Evolutionary conservation across 2,888 invertebrate species (phyloP).

Genomic region (Flabesymbios commensalis): DNA sequence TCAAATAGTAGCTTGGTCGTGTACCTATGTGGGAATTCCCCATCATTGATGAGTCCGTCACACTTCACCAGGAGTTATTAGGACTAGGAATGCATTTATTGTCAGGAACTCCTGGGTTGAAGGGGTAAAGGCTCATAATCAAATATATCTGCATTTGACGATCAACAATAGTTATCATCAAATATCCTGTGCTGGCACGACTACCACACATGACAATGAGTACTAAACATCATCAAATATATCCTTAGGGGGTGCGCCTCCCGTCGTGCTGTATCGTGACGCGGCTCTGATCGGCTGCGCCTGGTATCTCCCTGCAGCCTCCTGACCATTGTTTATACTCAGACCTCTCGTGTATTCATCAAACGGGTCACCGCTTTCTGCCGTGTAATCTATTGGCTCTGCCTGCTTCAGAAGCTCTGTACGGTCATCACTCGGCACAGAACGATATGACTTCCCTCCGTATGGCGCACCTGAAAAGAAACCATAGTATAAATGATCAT

Average conservation of each 20-base stretch:
- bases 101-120: too few relatives aligned
- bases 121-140: too few relatives aligned
- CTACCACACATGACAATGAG: too few relatives aligned
- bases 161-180: too few relatives aligned
- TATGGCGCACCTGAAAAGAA: not conserved
- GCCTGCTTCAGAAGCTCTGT: slow-evolving; percentile 79
- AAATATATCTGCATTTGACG: too few relatives aligned
- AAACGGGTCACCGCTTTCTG: not conserved
- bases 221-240: slow-evolving; percentile 34
- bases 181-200: too few relatives aligned
- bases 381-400: slow-evolving; percentile 66
- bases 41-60: too few relatives aligned
- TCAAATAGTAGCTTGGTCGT: too few relatives aligned
- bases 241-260: slow-evolving; percentile 21
- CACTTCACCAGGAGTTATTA: too few relatives aligned
- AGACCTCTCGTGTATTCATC: not conserved
- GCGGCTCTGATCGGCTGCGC: not conserved
- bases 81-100: too few relatives aligned
- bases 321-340: not conserved
- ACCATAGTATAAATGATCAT: not conserved
- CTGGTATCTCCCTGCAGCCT: not conserved
- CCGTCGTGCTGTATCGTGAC: not conserved
- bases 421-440: slow-evolving; percentile 71
- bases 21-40: too few relatives aligned
- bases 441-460: not conserved